Conservation (phyloP, 1,140 invertebrate genomes). For the Oscheius sp. region DNA sequence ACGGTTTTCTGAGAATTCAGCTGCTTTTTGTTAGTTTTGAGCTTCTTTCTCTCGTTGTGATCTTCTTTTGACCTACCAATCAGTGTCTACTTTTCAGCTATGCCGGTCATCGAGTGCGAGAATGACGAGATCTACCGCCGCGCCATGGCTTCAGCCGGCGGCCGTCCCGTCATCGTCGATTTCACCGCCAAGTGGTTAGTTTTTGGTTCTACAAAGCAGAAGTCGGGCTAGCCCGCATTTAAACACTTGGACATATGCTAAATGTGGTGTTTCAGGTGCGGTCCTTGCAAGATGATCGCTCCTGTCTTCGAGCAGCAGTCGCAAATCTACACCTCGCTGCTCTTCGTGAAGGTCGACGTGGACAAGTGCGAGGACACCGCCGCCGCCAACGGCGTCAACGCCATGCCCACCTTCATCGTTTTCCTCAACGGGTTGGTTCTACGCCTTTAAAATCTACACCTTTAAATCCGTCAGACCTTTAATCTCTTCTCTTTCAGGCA, state of each 20-base stretch:
- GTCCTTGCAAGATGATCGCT: slow-evolving; percentile 86
- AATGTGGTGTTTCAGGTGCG: slow-evolving; percentile 74
- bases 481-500: slow-evolving; percentile 60
- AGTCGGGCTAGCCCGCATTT: not conserved
- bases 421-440: slow-evolving; percentile 73
- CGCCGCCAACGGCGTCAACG: slow-evolving; percentile 77
- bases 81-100: too few relatives aligned
- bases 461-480: slow-evolving; percentile 20
- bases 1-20: too few relatives aligned
- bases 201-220: not conserved
- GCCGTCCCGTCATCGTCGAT: slow-evolving; percentile 48
- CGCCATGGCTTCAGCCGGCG: slow-evolving; percentile 4
- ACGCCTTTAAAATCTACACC: slow-evolving; percentile 44
- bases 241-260: not conserved
- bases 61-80: too few relatives aligned
- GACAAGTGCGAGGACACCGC: slow-evolving; percentile 71
- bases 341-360: slow-evolving; percentile 77
- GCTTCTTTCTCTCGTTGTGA: too few relatives aligned
- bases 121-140: slow-evolving; percentile 17
- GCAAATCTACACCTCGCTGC: slow-evolving; percentile 77
- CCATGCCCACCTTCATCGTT: slow-evolving; percentile 97
- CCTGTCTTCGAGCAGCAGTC: slow-evolving; percentile 80
- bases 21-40: too few relatives aligned
- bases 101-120: slow-evolving; percentile 20
- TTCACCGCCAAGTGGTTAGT: slow-evolving; percentile 64